These are phyloP conservation scores for Bungarus multicinctus DNA, from an alignment of 2,113 vertebrate species.

Conservation along the genomic window DNA sequence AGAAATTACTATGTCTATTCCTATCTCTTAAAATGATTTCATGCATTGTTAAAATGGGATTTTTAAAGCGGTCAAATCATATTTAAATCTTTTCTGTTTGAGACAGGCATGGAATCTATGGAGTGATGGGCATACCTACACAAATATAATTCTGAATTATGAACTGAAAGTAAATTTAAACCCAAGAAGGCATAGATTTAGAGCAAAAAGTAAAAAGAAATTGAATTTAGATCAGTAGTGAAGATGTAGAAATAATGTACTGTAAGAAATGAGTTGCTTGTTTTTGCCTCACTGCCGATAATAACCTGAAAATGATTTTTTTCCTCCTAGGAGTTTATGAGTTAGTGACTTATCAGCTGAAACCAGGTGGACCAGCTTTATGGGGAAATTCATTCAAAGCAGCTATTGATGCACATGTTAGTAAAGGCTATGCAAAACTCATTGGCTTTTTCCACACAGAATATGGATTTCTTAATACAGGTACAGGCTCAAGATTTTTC, in stretches of 20 bases:
- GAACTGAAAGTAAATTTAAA: background rate
- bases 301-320: conserved; percentile 3
- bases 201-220: background rate
- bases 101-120: background rate
- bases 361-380: conserved; percentile 83
- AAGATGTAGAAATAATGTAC: background rate
- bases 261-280: background rate
- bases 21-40: background rate
- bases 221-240: background rate
- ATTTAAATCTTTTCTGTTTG: background rate
- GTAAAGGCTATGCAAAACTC: conserved; percentile 78
- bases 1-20: background rate
- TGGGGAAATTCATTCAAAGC: conserved; percentile 82
- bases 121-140: background rate
- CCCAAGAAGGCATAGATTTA: background rate
- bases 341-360: conserved; percentile 85
- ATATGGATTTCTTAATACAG: conserved; percentile 82
- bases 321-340: conserved; percentile 83
- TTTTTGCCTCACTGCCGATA: background rate
- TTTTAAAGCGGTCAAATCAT: background rate
- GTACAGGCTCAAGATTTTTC: conserved; percentile 59
- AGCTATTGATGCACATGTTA: conserved; percentile 73
- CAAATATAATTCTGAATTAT: background rate
- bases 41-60: background rate
- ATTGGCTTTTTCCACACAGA: conserved; percentile 87